Conservation (phyloP, 2,113 vertebrate genomes). For the Malurus elegans region DNA sequence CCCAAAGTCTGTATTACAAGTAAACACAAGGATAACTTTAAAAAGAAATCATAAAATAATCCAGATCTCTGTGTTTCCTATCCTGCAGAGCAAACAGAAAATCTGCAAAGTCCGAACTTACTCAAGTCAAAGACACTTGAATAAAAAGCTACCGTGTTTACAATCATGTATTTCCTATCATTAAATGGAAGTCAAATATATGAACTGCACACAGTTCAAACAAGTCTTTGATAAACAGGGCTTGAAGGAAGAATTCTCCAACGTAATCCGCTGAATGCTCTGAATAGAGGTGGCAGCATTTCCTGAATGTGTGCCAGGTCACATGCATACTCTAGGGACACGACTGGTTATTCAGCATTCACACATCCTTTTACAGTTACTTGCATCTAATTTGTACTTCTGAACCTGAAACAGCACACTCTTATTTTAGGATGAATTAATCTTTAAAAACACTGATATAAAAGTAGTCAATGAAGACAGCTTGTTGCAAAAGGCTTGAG, state of each 20-base stretch:
- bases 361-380: neutral
- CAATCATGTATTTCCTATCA: neutral
- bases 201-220: neutral
- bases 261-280: conserved; percentile 12
- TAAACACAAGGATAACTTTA: neutral
- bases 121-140: neutral
- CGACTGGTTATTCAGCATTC: neutral
- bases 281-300: conserved; percentile 15
- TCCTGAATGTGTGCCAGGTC: neutral
- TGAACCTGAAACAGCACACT: neutral
- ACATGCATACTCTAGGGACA: neutral
- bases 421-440: neutral
- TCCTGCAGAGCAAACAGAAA: neutral
- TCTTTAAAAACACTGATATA: neutral
- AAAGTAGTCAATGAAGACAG: neutral
- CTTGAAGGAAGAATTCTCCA: neutral
- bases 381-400: neutral
- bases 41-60: neutral
- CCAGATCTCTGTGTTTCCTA: neutral
- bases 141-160: neutral
- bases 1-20: neutral
- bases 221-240: neutral
- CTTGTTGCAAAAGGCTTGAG: neutral
- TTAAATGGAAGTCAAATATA: neutral
- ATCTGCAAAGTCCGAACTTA: neutral